These are phyloP conservation scores for Drosophila mayaguana DNA, from an alignment of 2,888 invertebrate genomes.

Conservation along the genomic window DNA sequence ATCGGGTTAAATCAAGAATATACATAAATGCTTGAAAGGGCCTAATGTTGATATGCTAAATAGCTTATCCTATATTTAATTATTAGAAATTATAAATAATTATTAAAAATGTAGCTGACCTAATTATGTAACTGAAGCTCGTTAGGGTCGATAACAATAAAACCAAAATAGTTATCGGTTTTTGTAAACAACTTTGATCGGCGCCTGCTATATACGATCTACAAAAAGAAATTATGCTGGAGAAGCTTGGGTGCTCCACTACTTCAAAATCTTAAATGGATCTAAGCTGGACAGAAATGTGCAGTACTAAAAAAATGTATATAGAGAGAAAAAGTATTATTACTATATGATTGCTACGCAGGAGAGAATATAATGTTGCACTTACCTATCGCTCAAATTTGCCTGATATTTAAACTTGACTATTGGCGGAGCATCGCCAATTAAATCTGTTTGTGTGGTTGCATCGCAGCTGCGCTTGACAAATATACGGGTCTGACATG, in stretches of 20 bases:
- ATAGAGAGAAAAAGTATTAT: neutral
- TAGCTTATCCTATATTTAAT: too few species aligned
- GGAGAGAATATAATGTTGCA: neutral
- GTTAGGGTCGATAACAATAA: too few species aligned
- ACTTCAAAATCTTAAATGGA: neutral
- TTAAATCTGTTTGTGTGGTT: constrained; percentile 50
- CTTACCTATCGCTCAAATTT: constrained; percentile 14
- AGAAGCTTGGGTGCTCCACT: neutral
- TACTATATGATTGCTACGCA: neutral
- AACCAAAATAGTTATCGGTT: too few species aligned
- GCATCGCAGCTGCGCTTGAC: constrained; percentile 45
- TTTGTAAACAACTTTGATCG: too few species aligned
- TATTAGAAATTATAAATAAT: too few species aligned
- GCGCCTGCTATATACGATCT: neutral
- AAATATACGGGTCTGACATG: constrained; percentile 33
- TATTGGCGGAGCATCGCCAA: constrained; percentile 36
- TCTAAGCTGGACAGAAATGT: neutral
- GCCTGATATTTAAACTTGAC: constrained; percentile 46
- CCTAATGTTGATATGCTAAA: too few species aligned
- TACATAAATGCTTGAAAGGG: too few species aligned
- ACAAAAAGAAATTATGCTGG: neutral
- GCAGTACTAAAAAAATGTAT: neutral
- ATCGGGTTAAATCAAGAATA: too few species aligned
- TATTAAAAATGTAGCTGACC: too few species aligned
- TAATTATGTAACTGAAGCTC: too few species aligned